Conservation (phyloP, 2,888 invertebrate species). For the Pandemis cinnamomeana region DNA sequence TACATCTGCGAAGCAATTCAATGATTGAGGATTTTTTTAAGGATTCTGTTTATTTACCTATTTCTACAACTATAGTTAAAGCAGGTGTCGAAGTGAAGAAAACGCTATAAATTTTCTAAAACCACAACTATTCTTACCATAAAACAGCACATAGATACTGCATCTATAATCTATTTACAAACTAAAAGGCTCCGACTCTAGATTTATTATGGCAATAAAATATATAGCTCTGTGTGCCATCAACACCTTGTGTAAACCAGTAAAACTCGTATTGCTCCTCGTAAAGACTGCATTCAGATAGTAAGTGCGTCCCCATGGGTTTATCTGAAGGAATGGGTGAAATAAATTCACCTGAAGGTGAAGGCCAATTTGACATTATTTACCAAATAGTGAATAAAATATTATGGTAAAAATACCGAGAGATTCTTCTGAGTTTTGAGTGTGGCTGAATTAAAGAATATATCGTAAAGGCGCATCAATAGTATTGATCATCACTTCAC, state of each 20-base stretch:
- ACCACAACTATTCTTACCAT: neutral
- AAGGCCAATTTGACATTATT: neutral
- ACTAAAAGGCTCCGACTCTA: slow-evolving; percentile 20
- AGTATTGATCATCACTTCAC: no score
- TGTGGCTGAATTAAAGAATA: no score
- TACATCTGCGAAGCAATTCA: no score
- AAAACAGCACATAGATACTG: neutral
- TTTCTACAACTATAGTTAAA: no score
- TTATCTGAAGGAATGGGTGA: neutral
- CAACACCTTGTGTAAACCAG: slow-evolving; percentile 33
- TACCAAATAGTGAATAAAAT: no score
- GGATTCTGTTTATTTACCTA: no score
- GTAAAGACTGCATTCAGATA: slow-evolving; percentile 30
- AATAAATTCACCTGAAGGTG: neutral
- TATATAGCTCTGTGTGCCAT: slow-evolving; percentile 25
- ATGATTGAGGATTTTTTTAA: no score
- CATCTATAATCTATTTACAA: slow-evolving; percentile 6
- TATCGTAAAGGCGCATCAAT: no score
- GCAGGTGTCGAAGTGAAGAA: no score
- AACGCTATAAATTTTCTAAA: neutral
- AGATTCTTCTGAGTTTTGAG: no score
- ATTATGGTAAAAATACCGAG: no score
- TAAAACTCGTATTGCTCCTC: slow-evolving; percentile 25
- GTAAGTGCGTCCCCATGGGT: slow-evolving; percentile 5
- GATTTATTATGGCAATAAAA: slow-evolving; percentile 33